Evolutionary conservation across 2,797 vertebrate genomes (phyloP).

Genomic region (Platalea minor): DNA sequence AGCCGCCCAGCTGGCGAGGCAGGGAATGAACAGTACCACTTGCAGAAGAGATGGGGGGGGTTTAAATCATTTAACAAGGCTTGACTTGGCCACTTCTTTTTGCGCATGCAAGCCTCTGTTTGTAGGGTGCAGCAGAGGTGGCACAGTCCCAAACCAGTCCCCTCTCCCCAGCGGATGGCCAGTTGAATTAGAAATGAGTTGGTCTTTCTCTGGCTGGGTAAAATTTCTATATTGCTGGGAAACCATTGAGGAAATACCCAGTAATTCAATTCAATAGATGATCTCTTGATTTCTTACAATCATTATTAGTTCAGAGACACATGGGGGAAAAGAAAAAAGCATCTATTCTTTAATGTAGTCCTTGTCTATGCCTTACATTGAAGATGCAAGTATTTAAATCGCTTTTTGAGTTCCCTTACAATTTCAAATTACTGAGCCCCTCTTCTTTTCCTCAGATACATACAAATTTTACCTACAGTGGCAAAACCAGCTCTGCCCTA

Average conservation of each 20-base stretch:
- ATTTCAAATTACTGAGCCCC: not conserved
- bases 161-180: not conserved
- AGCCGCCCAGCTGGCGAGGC: accelerated
- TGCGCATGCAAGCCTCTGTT: not conserved
- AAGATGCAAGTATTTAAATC: not conserved
- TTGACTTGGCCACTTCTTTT: not conserved
- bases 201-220: not conserved
- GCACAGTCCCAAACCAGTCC: not conserved
- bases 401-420: not conserved
- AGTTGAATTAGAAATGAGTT: not conserved
- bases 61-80: not conserved
- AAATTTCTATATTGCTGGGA: not conserved
- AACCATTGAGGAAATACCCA: not conserved
- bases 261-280: not conserved
- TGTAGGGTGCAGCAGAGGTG: not conserved
- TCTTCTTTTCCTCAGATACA: not conserved
- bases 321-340: not conserved
- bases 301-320: not conserved
- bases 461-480: not conserved
- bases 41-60: not conserved
- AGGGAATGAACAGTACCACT: not conserved
- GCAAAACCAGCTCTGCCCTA: not conserved
- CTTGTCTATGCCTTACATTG: not conserved
- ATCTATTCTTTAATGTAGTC: not conserved
- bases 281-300: not conserved